These are phyloP conservation scores for Nanorana parkeri DNA, from an alignment of 2,113 vertebrate species.

Conservation along the genomic window DNA sequence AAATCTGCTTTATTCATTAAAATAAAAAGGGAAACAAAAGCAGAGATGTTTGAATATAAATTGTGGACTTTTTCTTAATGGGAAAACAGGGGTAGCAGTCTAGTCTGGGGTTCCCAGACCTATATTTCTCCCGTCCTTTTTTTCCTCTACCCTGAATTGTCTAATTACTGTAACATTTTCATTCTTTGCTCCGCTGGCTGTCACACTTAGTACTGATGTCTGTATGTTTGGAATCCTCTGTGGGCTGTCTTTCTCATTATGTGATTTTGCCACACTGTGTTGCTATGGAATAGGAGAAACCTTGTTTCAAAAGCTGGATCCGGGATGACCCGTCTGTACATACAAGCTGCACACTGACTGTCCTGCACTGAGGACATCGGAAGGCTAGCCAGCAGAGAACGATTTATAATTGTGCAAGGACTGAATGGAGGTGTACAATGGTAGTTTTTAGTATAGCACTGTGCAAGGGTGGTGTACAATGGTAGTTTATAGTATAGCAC, in stretches of 20 bases:
- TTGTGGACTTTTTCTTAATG: neutral
- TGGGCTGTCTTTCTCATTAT: constrained; percentile 5
- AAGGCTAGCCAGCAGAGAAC: no score
- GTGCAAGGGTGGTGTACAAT: no score
- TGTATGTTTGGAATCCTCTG: neutral
- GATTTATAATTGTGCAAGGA: no score
- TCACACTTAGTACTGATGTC: neutral
- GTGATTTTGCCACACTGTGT: neutral
- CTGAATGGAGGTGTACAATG: no score
- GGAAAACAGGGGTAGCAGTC: constrained; percentile 4
- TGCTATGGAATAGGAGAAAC: neutral
- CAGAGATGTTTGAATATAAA: constrained; percentile 3
- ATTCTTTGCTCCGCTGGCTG: neutral
- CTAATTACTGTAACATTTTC: neutral
- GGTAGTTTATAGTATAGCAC: no score
- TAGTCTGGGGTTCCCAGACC: neutral
- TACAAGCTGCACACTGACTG: neutral
- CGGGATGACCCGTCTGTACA: neutral
- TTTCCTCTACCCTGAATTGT: neutral
- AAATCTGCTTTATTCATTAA: constrained; percentile 47
- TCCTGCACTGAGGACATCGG: no score
- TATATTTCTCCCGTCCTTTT: neutral
- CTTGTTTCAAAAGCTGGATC: neutral
- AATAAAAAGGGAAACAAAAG: constrained; percentile 11
- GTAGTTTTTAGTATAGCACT: no score